Conservation (phyloP, 2,797 vertebrate genomes). For the Tangara arthus region DNA sequence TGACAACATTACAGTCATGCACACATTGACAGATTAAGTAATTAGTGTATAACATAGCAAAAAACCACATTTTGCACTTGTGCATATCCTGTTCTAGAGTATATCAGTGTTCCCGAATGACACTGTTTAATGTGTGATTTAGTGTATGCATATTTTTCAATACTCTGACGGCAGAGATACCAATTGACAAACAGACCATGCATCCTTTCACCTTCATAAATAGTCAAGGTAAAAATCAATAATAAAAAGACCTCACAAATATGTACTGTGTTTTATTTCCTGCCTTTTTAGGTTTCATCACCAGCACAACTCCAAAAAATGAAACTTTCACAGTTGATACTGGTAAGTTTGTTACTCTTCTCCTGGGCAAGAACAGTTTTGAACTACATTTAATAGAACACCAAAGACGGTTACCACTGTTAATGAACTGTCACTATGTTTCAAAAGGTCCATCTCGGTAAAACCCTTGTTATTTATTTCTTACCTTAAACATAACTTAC, state of each 20-base stretch:
- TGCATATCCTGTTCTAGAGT: neutral
- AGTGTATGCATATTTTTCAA: neutral
- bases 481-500: neutral
- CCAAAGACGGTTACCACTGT: neutral
- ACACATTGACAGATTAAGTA: neutral
- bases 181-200: neutral
- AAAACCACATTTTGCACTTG: neutral
- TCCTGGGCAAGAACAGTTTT: neutral
- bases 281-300: neutral
- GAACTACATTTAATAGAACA: neutral
- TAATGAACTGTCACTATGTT: neutral
- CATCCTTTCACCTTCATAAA: neutral
- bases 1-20: neutral
- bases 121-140: neutral
- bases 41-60: neutral
- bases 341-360: neutral
- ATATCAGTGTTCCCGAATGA: neutral
- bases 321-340: neutral
- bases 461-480: neutral
- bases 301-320: neutral
- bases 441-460: neutral
- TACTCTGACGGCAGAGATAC: neutral
- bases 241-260: neutral
- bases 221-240: neutral
- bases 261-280: neutral